Conservation (phyloP, 2,888 invertebrate genomes). For the Diachrysia chrysitis region DNA sequence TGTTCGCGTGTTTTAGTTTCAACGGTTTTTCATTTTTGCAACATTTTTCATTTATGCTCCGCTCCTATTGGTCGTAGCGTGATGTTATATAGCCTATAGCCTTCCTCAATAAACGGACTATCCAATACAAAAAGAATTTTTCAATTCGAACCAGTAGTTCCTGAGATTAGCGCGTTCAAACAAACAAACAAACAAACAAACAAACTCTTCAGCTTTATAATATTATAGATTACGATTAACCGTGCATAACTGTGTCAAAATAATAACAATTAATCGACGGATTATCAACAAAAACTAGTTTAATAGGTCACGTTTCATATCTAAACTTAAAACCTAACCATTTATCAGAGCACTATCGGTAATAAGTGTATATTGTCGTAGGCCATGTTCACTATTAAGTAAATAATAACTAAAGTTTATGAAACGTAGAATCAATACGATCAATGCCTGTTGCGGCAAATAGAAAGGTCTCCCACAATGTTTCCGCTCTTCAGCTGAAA, state of each 20-base stretch:
- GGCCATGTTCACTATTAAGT: slow-evolving; percentile 17
- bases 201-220: no score
- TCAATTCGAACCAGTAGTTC: no score
- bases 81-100: no score
- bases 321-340: not conserved
- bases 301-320: not conserved
- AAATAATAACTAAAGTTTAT: slow-evolving; percentile 6
- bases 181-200: no score
- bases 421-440: slow-evolving; percentile 58
- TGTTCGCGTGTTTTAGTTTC: no score
- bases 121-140: no score
- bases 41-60: no score
- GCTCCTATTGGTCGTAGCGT: no score
- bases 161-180: no score
- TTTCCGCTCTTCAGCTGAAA: slow-evolving; percentile 41
- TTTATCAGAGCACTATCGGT: not conserved
- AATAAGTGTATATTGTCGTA: not conserved
- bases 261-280: not conserved
- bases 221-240: no score
- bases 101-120: no score
- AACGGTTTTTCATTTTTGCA: no score
- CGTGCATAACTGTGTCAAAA: not conserved
- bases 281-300: not conserved
- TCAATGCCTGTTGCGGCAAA: slow-evolving; percentile 36
- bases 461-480: slow-evolving; percentile 44